Conservation (phyloP, 2,888 invertebrate genomes). For the Leptinotarsa juncta region DNA sequence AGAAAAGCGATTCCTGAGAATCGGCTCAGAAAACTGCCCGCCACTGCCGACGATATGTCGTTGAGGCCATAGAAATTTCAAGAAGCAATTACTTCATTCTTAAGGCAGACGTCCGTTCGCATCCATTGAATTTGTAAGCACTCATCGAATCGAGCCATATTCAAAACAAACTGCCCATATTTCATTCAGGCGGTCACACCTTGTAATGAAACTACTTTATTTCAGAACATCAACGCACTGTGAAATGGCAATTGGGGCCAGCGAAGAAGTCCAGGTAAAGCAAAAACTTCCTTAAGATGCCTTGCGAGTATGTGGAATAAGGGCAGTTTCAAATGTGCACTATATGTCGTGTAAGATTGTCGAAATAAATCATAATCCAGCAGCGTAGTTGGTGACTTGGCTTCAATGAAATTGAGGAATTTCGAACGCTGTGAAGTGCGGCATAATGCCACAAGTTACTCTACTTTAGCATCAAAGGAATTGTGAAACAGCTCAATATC, state of each 20-base stretch:
- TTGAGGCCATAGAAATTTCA: conserved; percentile 24
- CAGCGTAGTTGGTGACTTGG: background rate
- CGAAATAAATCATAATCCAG: conserved; percentile 7
- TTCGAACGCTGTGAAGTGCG: background rate
- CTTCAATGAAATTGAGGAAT: background rate
- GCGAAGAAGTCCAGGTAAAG: conserved; percentile 30
- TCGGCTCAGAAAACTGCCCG: background rate
- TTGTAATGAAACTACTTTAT: conserved; percentile 48
- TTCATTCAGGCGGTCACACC: conserved; percentile 55
- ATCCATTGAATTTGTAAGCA: conserved; percentile 51
- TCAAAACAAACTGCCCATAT: conserved; percentile 53
- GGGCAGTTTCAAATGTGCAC: conserved; percentile 8
- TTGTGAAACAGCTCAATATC: too few species aligned
- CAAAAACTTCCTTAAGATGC: conserved; percentile 26
- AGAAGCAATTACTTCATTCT: conserved; percentile 22
- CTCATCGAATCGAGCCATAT: conserved; percentile 50
- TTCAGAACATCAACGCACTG: conserved; percentile 54
- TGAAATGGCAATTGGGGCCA: conserved; percentile 56
- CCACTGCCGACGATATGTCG: conserved; percentile 22
- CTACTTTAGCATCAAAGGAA: too few species aligned
- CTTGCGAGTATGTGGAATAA: conserved; percentile 8
- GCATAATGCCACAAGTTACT: background rate
- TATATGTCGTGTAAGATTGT: background rate
- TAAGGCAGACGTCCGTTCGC: conserved; percentile 17
- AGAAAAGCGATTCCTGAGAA: background rate